Conservation (phyloP, 2,113 vertebrate species). For the Todiramphus chloris region DNA sequence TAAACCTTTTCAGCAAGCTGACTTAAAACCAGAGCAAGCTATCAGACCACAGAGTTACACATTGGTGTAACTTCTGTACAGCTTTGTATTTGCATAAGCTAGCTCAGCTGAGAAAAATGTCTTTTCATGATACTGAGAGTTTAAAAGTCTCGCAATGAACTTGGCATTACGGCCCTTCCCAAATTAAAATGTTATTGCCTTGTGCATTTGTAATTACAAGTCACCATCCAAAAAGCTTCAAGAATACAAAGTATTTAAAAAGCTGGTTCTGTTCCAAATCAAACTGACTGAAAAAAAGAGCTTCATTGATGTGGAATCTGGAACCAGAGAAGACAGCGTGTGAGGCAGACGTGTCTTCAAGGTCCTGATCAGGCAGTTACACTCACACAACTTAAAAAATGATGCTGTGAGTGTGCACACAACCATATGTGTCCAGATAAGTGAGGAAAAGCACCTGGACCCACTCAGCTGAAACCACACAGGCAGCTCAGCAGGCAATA, state of each 20-base stretch:
- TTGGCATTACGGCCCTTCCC: not conserved
- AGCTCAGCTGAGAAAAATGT: not conserved
- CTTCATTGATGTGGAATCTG: not conserved
- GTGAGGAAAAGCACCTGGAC: not conserved
- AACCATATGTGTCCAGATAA: not conserved
- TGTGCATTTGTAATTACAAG: not conserved
- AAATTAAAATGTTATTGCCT: not conserved
- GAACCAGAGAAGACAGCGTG: not conserved
- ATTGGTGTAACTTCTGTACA: not conserved
- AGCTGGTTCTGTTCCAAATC: not conserved
- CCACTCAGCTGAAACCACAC: not conserved
- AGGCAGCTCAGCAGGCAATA: not conserved
- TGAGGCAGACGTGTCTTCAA: not conserved
- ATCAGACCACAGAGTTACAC: not conserved
- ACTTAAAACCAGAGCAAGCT: not conserved
- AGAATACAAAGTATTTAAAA: not conserved
- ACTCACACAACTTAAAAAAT: not conserved
- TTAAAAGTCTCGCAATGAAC: not conserved
- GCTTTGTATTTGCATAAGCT: not conserved
- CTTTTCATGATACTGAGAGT: not conserved
- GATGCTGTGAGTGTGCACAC: not conserved
- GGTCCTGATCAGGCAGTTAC: not conserved
- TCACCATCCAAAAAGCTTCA: not conserved
- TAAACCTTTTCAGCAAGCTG: not conserved
- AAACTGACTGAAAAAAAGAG: not conserved